phyloP scores from a whole-genome alignment of 2,888 invertebrate species.

The Ommatoiulus sabulosus region DNA sequence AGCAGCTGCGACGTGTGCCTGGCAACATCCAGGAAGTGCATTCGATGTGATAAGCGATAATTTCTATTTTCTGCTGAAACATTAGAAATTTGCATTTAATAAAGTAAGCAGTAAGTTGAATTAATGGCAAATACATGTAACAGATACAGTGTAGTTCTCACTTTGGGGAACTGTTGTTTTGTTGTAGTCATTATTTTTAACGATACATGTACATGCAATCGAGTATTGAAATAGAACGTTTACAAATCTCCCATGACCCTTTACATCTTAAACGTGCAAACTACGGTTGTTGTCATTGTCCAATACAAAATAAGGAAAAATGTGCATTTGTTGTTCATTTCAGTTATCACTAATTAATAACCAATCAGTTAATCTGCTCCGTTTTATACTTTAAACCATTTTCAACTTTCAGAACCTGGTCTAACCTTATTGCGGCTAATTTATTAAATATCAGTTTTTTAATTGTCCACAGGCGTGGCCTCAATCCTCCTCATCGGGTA shows the following conservation, averaged over 20 bases:
- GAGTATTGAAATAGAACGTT: too few relatives aligned
- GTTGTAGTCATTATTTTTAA: too few relatives aligned
- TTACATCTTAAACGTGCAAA: too few relatives aligned
- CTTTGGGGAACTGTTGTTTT: too few relatives aligned
- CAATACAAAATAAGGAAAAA: background rate
- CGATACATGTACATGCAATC: too few relatives aligned
- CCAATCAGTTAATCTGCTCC: background rate
- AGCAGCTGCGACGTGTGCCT: slow-evolving; percentile 20
- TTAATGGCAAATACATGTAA: too few relatives aligned
- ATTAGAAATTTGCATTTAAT: background rate
- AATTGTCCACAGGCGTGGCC: slow-evolving; percentile 82
- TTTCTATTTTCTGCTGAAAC: background rate
- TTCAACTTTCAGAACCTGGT: background rate
- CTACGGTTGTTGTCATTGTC: background rate
- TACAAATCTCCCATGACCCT: too few relatives aligned
- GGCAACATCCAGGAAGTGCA: slow-evolving; percentile 13
- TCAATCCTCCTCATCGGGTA: slow-evolving; percentile 97
- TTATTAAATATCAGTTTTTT: background rate
- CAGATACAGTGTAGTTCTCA: too few relatives aligned
- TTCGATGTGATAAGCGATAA: background rate
- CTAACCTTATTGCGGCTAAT: too few relatives aligned
- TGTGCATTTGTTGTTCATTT: background rate
- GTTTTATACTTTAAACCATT: background rate
- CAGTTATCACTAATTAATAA: background rate
- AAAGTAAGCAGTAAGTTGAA: background rate